Base-by-base conservation (phyloP, 2,113 vertebrate species). In the Phycodurus eques region DNA sequence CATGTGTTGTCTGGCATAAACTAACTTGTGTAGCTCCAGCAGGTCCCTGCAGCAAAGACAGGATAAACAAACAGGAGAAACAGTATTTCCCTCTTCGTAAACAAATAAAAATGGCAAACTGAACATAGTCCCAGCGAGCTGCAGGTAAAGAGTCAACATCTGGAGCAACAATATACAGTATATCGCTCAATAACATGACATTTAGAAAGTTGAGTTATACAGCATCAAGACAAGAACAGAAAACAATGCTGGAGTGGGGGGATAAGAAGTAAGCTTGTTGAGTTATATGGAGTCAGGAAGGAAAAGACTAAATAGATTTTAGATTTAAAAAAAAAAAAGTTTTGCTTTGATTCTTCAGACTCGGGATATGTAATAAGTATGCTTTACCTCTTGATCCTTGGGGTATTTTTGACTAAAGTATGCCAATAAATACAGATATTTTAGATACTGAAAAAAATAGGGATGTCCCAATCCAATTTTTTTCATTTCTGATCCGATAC, bases 141-240 rank as follows among this genome's bases (percentile, higher is more conserved):
- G 75, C 46, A 53, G 68, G 76, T 84, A 85, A 81, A 79, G 22
- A 83, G 74, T 70, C 76, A 75, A 81, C 76, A 42, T 67, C 54
- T 67, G 31, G 20, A 53, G 0, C 33, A 22, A 68, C 75, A 31
- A 31, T 59, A 59, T 65, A 60, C 62, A 39, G 35, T 79, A 84
- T 51, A 80, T 84, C 71, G 60, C 46, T 33, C 43, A 0, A 6
- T 74, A 81, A 71, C 63, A 63, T 42, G 65, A 54, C 67, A 70
- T 76, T 67, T 70, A 74, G 66, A 72, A 67, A 31, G 27, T 4
- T 22, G 33, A 44, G 33, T 75, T 69, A 39, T 4, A 63, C 17
- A 11, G 14, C 8, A n/a, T 39, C 7, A 63, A n/a, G 56, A 27
- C 8, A 53, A 22, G n/a, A 56, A 56, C n/a, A 56, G n/a, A n/a